These are phyloP conservation scores for Cheilosia urbana DNA, from an alignment of 2,888 invertebrate species.

Conservation along the genomic window DNA sequence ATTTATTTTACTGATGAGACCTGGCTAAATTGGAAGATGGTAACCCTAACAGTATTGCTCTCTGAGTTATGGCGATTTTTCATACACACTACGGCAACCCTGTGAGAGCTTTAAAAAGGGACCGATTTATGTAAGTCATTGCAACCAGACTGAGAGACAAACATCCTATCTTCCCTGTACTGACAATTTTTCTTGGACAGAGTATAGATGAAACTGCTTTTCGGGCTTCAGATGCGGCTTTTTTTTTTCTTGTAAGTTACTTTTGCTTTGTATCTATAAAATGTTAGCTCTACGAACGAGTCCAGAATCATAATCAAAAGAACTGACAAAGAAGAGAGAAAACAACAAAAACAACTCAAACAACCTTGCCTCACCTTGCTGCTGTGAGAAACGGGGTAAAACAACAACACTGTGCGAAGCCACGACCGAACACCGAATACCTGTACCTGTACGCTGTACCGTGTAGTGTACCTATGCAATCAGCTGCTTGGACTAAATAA, in stretches of 20 bases:
- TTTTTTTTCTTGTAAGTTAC: slow-evolving; percentile 30
- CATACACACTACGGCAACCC: no score
- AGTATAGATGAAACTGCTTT: slow-evolving; percentile 70
- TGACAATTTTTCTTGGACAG: no score
- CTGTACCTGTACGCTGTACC: slow-evolving; percentile 18
- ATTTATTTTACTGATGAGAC: no score
- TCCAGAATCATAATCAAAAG: slow-evolving; percentile 68
- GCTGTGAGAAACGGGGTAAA: slow-evolving; percentile 53
- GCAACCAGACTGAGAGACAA: no score
- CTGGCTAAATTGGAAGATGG: no score
- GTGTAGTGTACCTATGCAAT: slow-evolving; percentile 54
- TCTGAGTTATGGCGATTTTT: no score
- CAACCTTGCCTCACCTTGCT: slow-evolving; percentile 75
- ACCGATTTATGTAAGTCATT: no score
- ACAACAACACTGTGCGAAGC: slow-evolving; percentile 16
- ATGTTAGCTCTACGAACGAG: slow-evolving; percentile 52
- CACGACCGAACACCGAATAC: slow-evolving; percentile 65
- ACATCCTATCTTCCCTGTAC: no score
- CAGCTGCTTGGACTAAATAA: slow-evolving; percentile 74
- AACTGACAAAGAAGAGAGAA: slow-evolving; percentile 40
- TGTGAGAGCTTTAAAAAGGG: no score
- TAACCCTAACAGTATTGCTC: no score
- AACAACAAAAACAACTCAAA: slow-evolving; percentile 51
- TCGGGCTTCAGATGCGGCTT: slow-evolving; percentile 64
- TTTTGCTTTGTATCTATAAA: slow-evolving; percentile 27